phyloP scores from a whole-genome alignment of 2,113 vertebrate species.

The Martes martes region DNA sequence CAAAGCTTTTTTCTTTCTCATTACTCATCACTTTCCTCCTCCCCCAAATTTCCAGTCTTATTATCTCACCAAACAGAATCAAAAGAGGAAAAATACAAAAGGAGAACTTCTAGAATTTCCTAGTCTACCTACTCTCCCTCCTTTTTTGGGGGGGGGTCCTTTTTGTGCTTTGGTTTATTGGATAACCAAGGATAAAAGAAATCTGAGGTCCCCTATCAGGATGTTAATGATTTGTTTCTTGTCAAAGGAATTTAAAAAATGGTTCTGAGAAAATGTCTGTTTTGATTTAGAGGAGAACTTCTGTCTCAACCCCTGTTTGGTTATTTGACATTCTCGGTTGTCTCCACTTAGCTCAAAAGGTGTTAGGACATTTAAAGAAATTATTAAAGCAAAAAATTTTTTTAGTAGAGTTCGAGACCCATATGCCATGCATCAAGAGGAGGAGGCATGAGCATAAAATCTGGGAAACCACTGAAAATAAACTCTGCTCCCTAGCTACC shows the following conservation, averaged over 20 bases:
- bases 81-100: not conserved
- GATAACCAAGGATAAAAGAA: constrained; percentile 51
- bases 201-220: constrained; percentile 12
- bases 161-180: constrained; percentile 53
- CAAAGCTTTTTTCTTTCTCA: constrained; percentile 4
- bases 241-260: constrained; percentile 48
- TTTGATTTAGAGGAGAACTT: constrained; percentile 51
- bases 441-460: constrained; percentile 29
- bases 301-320: not conserved
- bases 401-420: constrained; percentile 26
- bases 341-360: constrained; percentile 53
- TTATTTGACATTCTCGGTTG: constrained; percentile 8
- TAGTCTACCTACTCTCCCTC: not conserved
- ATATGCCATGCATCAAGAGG: not conserved
- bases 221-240: constrained; percentile 67
- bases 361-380: constrained; percentile 4
- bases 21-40: constrained; percentile 26
- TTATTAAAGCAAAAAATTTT: constrained; percentile 25
- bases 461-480: not conserved
- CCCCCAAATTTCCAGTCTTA: constrained; percentile 30
- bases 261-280: constrained; percentile 33
- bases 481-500: not conserved
- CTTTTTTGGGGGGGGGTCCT: not conserved
- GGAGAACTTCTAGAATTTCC: constrained; percentile 15
- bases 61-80: constrained; percentile 26